phyloP scores from a whole-genome alignment of 2,113 vertebrate species.

The Podilymbus podiceps region DNA sequence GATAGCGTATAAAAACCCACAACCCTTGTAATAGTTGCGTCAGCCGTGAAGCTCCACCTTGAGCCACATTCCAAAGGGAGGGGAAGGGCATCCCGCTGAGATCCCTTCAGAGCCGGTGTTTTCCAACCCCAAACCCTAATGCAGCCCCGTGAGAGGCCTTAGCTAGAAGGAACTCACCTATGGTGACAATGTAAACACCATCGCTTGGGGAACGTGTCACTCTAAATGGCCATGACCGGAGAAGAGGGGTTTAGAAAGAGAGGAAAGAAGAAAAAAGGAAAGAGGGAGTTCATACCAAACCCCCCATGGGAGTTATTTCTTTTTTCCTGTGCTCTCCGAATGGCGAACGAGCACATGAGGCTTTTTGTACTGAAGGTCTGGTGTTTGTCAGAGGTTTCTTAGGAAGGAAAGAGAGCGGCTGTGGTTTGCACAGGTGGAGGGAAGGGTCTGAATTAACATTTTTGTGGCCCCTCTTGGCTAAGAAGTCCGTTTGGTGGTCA shows the following conservation, averaged over 20 bases:
- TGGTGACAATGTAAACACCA: background rate
- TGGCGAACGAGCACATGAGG: background rate
- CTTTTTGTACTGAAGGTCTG: background rate
- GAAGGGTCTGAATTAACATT: background rate
- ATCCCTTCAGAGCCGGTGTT: background rate
- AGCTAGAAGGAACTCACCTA: background rate
- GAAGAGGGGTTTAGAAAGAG: background rate
- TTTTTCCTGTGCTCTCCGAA: background rate
- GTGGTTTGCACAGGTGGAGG: constrained; percentile 7
- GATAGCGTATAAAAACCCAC: background rate
- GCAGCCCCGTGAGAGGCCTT: background rate
- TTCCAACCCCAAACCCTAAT: constrained; percentile 3
- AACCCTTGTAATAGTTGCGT: constrained; percentile 9
- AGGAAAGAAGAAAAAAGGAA: background rate
- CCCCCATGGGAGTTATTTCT: background rate
- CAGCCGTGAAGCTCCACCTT: background rate
- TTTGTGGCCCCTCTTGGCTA: constrained; percentile 26
- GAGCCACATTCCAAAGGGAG: constrained; percentile 32
- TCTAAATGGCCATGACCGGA: background rate
- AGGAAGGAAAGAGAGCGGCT: background rate
- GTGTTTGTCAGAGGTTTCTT: background rate
- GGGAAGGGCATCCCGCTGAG: background rate
- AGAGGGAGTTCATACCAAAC: background rate
- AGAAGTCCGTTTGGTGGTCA: background rate
- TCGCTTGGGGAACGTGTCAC: background rate